Evolutionary conservation across 1,140 invertebrate genomes (phyloP).

Genomic region (Oreohelix idahoensis): DNA sequence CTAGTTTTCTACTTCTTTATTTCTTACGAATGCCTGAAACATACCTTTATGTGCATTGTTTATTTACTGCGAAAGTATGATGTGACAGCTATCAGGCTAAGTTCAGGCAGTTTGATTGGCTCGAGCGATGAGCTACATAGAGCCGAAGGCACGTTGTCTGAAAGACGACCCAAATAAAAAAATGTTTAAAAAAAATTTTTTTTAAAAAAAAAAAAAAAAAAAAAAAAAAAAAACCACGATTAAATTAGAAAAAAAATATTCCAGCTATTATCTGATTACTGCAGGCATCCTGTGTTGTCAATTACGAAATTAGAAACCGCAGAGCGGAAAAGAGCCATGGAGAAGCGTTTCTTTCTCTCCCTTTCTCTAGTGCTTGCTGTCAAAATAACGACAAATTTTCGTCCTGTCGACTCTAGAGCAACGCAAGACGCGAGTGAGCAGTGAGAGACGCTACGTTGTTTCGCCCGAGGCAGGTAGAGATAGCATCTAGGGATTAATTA

Average conservation of each 20-base stretch:
- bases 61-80: background rate
- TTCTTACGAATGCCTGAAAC: too few relatives aligned
- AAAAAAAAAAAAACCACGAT: too few relatives aligned
- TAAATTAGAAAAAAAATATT: background rate
- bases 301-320: constrained; percentile 13
- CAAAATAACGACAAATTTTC: background rate
- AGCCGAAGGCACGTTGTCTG: background rate
- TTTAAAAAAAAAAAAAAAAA: background rate
- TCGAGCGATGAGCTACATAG: background rate
- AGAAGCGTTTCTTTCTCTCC: background rate
- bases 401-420: background rate
- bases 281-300: background rate
- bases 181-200: background rate
- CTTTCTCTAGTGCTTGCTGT: background rate
- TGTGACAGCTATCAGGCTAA: background rate
- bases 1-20: too few relatives aligned
- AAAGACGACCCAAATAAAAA: background rate
- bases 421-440: background rate
- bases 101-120: background rate
- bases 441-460: background rate
- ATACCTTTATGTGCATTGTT: too few relatives aligned
- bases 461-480: background rate
- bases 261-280: background rate
- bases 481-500: background rate
- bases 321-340: background rate